Percentiles rank a stretch among this genome's conserved stretches.
These are phyloP conservation scores for Epinotia brunnichana DNA, from an alignment of 2,888 invertebrate genomes.

Conservation along the genomic window DNA sequence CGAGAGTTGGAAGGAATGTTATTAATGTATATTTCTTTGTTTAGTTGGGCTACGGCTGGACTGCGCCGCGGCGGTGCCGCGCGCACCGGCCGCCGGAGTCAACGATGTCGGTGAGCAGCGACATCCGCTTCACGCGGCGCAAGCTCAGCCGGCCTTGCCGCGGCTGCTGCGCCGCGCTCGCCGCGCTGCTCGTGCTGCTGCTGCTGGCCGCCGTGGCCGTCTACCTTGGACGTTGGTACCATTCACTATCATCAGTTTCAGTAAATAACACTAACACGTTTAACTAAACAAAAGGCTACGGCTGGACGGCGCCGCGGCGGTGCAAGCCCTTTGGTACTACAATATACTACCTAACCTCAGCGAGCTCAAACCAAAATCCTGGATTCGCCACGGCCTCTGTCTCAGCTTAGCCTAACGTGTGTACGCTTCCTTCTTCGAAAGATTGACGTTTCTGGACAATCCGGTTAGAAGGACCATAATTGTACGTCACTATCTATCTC, in stretches of 20 bases:
- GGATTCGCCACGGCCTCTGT: too few species aligned
- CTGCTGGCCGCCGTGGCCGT: slow-evolving; percentile 84
- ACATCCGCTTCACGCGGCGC: slow-evolving; percentile 93
- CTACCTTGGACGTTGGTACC: slow-evolving; percentile 85
- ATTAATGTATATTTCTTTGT: slow-evolving; percentile 24
- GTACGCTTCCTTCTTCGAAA: too few species aligned
- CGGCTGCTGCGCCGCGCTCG: slow-evolving; percentile 94
- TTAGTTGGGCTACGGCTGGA: slow-evolving; percentile 77
- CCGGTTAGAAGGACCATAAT: background rate
- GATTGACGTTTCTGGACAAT: background rate
- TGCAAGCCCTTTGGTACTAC: too few species aligned
- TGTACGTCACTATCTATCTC: background rate
- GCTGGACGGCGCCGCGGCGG: too few species aligned
- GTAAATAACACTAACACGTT: too few species aligned
- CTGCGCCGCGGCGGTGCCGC: slow-evolving; percentile 70
- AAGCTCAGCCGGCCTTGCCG: slow-evolving; percentile 93
- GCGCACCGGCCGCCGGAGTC: slow-evolving; percentile 87
- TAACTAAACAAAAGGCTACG: too few species aligned
- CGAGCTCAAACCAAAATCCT: too few species aligned
- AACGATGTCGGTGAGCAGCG: slow-evolving; percentile 93
- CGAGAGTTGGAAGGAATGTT: too few species aligned
- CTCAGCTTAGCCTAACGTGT: too few species aligned
- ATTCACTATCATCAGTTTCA: slow-evolving; percentile 25
- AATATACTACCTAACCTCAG: too few species aligned
- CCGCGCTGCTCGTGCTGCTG: slow-evolving; percentile 91